Evolutionary conservation across 1,140 invertebrate genomes (phyloP), one percentile per base, ranked within the genome.

Genomic region (Leptopilina boulardi): DNA sequence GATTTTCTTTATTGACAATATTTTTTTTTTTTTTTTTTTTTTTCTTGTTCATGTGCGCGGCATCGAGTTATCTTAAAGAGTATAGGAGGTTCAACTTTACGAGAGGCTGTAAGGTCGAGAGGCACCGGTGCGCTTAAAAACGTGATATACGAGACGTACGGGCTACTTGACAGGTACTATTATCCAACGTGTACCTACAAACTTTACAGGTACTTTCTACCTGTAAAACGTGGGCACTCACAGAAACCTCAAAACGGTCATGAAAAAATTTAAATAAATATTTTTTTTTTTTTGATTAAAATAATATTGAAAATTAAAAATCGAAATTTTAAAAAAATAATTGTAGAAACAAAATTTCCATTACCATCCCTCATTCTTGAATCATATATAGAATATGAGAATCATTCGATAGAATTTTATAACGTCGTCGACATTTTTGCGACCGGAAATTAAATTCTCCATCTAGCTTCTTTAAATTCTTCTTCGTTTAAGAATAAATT

Each of bases 391-490:
- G n/a, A n/a, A 34, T 34, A 26, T 19, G 26, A n/a, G 18, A 38
- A 44, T 30, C 18, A 74, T n/a, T 54, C 2, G 72, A 77, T 47
- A 47, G 23, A 3, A 47, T 73, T 82, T 82, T 77, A 75, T 70
- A 71, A 72, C 75, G 77, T 82, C 77, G 79, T 18, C 56, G 77
- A 76, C 73, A 80, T 70, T n/a, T n/a, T 80, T 79, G 74, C 74
- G 72, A 56, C 79, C 81, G 83, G 85, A 87, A 86, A 87, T 87
- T 85, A 85, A 85, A 87, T 85, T 83, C 84, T 79, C 70, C 71
- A 77, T 73, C 23, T 66, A 30, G 23, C 23, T 30, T 66, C 21
- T 66, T 66, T 66, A 66, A n/a, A 66, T 66, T 66, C 59, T 66
- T 66, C 59, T 66, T 66, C 59, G 59, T 15, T 66, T 30, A 66